phyloP scores from a whole-genome alignment of 2,888 invertebrate species.

The Diarsia dahlii region DNA sequence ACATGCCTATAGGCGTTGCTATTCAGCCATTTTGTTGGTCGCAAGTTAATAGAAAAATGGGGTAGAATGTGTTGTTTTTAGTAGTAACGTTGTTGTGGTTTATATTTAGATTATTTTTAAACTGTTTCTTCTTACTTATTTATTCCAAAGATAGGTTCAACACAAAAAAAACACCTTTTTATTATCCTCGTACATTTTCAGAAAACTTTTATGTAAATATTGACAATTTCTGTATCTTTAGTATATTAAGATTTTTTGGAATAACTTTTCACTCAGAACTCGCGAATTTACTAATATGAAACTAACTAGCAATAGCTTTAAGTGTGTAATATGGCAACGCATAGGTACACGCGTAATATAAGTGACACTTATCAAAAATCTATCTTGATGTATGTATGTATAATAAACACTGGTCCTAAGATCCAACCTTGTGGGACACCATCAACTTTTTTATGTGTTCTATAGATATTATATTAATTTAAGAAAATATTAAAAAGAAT shows the following conservation, averaged over 20 bases:
- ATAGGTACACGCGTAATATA: conserved; percentile 82
- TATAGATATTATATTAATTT: conserved; percentile 67
- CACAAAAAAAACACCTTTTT: not conserved
- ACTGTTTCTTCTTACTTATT: not conserved
- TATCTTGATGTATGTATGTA: conserved; percentile 65
- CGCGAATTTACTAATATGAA: conserved; percentile 67
- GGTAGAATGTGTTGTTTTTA: conserved; percentile 23
- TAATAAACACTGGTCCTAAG: conserved; percentile 72
- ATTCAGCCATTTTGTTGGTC: conserved; percentile 58
- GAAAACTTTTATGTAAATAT: conserved; percentile 16
- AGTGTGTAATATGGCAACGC: conserved; percentile 86
- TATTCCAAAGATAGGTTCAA: not conserved
- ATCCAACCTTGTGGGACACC: conserved; percentile 80
- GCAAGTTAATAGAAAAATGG: conserved; percentile 48
- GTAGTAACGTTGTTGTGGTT: conserved; percentile 10
- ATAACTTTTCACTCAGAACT: conserved; percentile 79
- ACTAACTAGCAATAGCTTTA: conserved; percentile 85
- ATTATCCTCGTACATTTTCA: conserved; percentile 3
- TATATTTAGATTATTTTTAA: not conserved
- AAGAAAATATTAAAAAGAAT: conserved; percentile 66
- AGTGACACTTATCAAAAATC: conserved; percentile 71
- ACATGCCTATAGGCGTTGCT: conserved; percentile 62
- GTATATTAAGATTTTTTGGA: conserved; percentile 5
- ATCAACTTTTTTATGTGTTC: conserved; percentile 68
- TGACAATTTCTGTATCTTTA: not conserved